Percentiles rank a stretch among this genome's conserved stretches.
phyloP scores from a whole-genome alignment of 2,113 vertebrate species.

The Cnemophilus loriae region DNA sequence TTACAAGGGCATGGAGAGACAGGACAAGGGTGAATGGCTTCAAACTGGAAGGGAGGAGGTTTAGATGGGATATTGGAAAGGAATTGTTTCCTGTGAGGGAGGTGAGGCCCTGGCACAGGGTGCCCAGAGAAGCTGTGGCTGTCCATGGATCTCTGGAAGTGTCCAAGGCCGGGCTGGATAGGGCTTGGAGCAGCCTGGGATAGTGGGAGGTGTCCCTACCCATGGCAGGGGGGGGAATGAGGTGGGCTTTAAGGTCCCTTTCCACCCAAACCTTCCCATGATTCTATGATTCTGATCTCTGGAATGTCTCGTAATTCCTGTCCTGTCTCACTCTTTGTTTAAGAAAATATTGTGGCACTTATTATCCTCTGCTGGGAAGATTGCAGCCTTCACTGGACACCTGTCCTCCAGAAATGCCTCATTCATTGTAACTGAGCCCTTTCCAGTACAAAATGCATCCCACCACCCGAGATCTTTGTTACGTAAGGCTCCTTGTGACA shows the following conservation, averaged over 20 bases:
- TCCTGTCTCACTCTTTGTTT: neutral
- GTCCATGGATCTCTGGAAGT: neutral
- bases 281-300: neutral
- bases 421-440: neutral
- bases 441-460: neutral
- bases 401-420: neutral
- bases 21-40: neutral
- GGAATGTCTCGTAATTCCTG: neutral
- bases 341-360: neutral
- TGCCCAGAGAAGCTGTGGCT: neutral
- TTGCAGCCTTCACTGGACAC: neutral
- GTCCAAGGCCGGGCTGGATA: fast-evolving
- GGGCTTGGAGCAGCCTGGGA: neutral
- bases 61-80: neutral
- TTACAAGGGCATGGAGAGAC: neutral
- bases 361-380: neutral
- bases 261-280: neutral
- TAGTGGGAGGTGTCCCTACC: neutral
- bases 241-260: neutral
- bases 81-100: neutral
- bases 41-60: neutral
- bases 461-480: neutral
- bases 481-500: neutral
- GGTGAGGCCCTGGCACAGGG: neutral
- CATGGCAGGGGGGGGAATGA: too few species aligned